These are phyloP conservation scores for Hapalemur alaotrensis DNA, from an alignment of 2,797 vertebrate species.

Conservation along the genomic window DNA sequence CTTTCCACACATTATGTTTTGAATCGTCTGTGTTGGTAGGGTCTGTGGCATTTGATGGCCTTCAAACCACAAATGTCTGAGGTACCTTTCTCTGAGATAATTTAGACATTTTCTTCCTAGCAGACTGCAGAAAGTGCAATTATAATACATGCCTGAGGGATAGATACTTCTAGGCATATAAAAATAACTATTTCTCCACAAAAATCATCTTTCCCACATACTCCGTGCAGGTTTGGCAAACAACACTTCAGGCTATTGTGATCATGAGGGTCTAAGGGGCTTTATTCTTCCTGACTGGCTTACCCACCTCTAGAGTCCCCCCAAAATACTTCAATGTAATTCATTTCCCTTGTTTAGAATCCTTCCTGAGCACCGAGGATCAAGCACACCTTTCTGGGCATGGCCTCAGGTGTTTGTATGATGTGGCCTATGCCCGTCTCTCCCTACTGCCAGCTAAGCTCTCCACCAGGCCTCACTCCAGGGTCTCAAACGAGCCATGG, in stretches of 20 bases:
- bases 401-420: not conserved
- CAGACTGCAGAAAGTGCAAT: constrained; percentile 43
- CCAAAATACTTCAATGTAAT: not conserved
- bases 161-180: constrained; percentile 18
- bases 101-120: constrained; percentile 15
- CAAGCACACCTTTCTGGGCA: not conserved
- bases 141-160: constrained; percentile 26
- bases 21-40: constrained; percentile 25
- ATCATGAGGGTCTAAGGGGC: not conserved
- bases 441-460: not conserved
- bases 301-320: not conserved
- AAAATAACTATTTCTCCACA: constrained; percentile 49
- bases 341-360: not conserved
- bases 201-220: constrained; percentile 37
- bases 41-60: constrained; percentile 33
- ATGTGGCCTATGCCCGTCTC: not conserved
- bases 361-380: not conserved
- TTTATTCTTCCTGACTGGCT: not conserved
- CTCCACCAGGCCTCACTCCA: not conserved
- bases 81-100: constrained; percentile 41
- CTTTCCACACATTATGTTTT: constrained; percentile 54
- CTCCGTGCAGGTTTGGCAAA: not conserved
- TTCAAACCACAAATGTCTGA: constrained; percentile 57
- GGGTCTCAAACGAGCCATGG: not conserved
- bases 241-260: not conserved